phyloP scores from a whole-genome alignment of 2,797 vertebrate genomes.

The Momotus momota region DNA sequence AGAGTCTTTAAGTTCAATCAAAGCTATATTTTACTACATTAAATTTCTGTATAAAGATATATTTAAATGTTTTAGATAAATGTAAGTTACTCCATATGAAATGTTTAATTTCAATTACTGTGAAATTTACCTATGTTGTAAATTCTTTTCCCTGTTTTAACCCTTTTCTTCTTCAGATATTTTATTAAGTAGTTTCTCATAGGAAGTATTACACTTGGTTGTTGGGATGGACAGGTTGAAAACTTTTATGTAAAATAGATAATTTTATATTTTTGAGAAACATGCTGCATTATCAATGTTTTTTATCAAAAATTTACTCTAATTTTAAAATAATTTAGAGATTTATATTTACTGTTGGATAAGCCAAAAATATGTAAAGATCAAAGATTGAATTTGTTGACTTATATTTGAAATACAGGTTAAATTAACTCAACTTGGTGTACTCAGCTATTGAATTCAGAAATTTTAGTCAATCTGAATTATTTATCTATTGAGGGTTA shows the following conservation, averaged over 20 bases:
- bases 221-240: conserved; percentile 69
- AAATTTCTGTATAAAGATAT: conserved; percentile 92
- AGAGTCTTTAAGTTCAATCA: conserved; percentile 89
- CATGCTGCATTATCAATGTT: conserved; percentile 76
- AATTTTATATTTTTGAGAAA: conserved; percentile 83
- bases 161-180: conserved; percentile 67
- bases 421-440: conserved; percentile 10
- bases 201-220: conserved; percentile 70
- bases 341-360: conserved; percentile 73
- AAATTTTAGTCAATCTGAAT: neutral
- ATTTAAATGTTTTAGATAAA: conserved; percentile 91
- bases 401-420: conserved; percentile 40
- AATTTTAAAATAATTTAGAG: conserved; percentile 76
- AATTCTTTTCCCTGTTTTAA: conserved; percentile 70
- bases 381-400: conserved; percentile 43
- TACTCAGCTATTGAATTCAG: conserved; percentile 44
- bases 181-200: conserved; percentile 70
- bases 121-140: conserved; percentile 86
- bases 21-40: conserved; percentile 91
- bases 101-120: conserved; percentile 89
- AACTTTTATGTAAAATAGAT: conserved; percentile 78
- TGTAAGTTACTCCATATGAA: conserved; percentile 89
- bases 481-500: neutral
- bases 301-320: conserved; percentile 72
- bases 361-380: conserved; percentile 74